Conservation (phyloP, 2,113 vertebrate genomes). For the Dissostichus mawsoni region DNA sequence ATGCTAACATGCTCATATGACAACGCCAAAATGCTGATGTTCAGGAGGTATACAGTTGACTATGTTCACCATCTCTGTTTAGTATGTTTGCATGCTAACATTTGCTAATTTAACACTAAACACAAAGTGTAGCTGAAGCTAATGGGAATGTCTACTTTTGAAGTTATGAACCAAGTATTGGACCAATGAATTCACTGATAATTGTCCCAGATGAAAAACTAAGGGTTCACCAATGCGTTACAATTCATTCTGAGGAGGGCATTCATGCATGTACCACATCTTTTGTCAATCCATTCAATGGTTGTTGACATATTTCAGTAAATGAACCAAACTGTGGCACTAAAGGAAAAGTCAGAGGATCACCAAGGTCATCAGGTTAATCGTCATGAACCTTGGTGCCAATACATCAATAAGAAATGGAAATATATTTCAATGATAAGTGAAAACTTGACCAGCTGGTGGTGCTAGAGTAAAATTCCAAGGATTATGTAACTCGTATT, state of each 20-base stretch:
- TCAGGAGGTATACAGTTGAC: neutral
- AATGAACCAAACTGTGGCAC: neutral
- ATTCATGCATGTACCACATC: too few relatives aligned
- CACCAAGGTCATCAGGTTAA: neutral
- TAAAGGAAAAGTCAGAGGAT: too few relatives aligned
- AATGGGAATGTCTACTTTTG: too few relatives aligned
- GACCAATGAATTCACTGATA: neutral
- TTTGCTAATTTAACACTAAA: neutral
- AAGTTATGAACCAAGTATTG: neutral
- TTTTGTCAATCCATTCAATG: neutral
- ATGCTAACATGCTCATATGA: neutral
- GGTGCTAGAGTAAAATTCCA: neutral
- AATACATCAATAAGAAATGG: neutral
- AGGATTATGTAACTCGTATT: neutral
- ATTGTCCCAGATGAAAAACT: neutral
- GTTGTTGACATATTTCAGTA: neutral
- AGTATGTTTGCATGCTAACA: neutral
- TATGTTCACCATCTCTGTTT: too few relatives aligned
- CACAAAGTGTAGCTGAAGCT: too few relatives aligned
- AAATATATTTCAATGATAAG: neutral
- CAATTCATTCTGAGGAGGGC: too few relatives aligned
- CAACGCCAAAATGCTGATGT: neutral
- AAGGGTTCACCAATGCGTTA: neutral
- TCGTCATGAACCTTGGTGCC: too few relatives aligned
- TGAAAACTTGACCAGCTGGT: neutral